Percentiles rank a stretch among this genome's conserved stretches.
These are phyloP conservation scores for Leptonema lineaticorne DNA, from an alignment of 1,140 invertebrate genomes.

Conservation along the genomic window DNA sequence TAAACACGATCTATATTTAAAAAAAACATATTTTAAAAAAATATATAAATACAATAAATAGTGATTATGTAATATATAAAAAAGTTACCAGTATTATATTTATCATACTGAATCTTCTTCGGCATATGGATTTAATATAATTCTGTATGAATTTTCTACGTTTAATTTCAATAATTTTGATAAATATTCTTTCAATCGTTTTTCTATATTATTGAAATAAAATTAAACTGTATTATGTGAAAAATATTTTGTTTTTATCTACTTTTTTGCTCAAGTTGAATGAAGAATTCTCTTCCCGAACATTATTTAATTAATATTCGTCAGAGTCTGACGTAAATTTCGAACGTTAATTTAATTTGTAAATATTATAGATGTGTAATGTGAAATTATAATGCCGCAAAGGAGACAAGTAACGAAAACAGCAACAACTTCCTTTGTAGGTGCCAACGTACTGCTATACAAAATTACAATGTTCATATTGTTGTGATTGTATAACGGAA, in stretches of 20 bases:
- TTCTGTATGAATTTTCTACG: too few species aligned
- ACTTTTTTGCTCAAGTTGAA: too few species aligned
- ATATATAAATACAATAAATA: not conserved
- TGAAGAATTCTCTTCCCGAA: too few species aligned
- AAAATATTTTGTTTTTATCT: too few species aligned
- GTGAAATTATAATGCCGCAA: not conserved
- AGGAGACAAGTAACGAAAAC: not conserved
- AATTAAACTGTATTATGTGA: too few species aligned
- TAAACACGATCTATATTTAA: not conserved
- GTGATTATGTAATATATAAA: not conserved
- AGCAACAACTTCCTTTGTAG: conserved; percentile 1
- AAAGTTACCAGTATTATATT: not conserved
- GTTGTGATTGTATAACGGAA: conserved; percentile 6
- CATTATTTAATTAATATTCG: too few species aligned
- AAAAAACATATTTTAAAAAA: not conserved
- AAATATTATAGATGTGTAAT: too few species aligned
- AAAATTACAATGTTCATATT: not conserved
- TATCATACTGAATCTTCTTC: not conserved
- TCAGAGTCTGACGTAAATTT: not conserved
- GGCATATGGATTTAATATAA: not conserved
- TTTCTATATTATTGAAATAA: too few species aligned
- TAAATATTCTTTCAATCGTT: too few species aligned
- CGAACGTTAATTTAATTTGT: not conserved
- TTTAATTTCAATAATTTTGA: too few species aligned
- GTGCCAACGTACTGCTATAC: not conserved